phyloP scores from a whole-genome alignment of 2,888 invertebrate species.

The Siphlonurus alternatus region DNA sequence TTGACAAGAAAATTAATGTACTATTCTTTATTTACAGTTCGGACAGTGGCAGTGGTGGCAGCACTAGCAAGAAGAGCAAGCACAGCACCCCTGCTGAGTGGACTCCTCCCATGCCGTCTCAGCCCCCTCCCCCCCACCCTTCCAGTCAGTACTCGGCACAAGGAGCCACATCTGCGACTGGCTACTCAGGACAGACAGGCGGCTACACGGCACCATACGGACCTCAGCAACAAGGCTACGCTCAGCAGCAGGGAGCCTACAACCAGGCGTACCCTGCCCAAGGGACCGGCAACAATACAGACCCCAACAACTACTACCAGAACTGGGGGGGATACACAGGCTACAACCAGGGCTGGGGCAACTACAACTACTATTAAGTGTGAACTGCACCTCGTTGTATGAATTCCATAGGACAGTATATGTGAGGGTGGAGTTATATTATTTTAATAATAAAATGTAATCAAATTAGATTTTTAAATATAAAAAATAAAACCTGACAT shows the following conservation, averaged over 20 bases:
- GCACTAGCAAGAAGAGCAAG: background rate
- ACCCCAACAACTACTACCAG: background rate
- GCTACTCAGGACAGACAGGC: background rate
- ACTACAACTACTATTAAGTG: background rate
- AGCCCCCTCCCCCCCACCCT: background rate
- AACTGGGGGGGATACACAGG: background rate
- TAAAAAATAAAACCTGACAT: no score
- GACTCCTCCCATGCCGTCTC: background rate
- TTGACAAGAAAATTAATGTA: no score
- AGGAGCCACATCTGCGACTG: no score
- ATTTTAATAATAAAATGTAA: no score
- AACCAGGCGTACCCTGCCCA: background rate
- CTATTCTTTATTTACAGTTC: background rate
- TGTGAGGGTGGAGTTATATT: no score
- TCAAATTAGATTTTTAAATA: no score
- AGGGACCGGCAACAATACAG: background rate
- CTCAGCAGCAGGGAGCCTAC: background rate
- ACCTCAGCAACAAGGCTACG: background rate
- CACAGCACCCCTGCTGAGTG: background rate
- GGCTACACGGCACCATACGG: background rate
- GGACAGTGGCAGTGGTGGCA: background rate
- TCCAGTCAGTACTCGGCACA: background rate
- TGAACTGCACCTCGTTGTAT: no score
- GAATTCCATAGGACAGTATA: no score
- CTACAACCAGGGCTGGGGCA: background rate